Evolutionary conservation across 2,797 vertebrate genomes (phyloP).

Genomic region (Peromyscus nudipes): DNA sequence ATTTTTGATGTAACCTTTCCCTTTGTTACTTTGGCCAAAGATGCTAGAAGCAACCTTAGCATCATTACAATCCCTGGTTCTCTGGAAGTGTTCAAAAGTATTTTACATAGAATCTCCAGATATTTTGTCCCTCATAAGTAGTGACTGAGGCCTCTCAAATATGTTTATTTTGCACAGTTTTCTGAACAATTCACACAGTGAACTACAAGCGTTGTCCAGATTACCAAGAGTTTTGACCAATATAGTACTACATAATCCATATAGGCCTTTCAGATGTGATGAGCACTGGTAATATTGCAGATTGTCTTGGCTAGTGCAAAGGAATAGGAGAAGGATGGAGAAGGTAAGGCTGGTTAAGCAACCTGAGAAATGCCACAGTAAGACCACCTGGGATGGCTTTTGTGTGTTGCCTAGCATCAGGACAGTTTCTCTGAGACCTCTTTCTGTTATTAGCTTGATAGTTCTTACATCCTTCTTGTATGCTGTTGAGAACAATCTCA

Average conservation of each 20-base stretch:
- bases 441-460: constrained; percentile 52
- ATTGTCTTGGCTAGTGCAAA: neutral
- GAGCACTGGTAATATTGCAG: neutral
- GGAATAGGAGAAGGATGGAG: neutral
- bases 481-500: constrained; percentile 35
- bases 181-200: neutral
- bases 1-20: neutral
- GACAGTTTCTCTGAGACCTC: constrained; percentile 10
- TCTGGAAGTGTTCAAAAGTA: neutral
- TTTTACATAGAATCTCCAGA: neutral
- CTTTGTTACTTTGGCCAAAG: neutral
- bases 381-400: constrained; percentile 16
- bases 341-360: neutral
- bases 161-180: neutral
- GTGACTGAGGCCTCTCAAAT: neutral
- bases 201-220: neutral
- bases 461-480: constrained; percentile 50
- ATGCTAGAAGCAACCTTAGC: neutral
- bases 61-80: neutral
- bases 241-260: neutral
- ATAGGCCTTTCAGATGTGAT: neutral
- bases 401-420: constrained; percentile 14
- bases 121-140: neutral
- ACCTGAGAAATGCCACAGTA: constrained; percentile 28
- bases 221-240: neutral